These are phyloP conservation scores for Melanotaenia maccullochi DNA, from an alignment of 2,797 vertebrate species.

Conservation along the genomic window DNA sequence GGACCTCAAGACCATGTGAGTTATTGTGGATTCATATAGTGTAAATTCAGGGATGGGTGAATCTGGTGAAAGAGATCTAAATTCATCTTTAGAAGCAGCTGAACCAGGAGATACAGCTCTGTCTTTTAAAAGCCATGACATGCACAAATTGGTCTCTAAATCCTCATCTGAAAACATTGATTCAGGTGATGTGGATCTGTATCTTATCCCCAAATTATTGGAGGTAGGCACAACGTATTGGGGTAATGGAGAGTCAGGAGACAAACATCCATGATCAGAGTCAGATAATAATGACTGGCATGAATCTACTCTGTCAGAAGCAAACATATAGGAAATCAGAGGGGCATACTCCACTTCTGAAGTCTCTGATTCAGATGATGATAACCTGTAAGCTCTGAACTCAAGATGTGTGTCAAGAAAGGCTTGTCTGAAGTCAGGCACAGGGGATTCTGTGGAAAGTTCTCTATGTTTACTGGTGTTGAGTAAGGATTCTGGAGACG, in stretches of 20 bases:
- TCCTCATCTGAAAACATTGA: conserved; percentile 44
- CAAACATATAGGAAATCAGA: conserved; percentile 33
- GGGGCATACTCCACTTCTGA: conserved; percentile 44
- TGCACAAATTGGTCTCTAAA: conserved; percentile 47
- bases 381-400: conserved; percentile 41
- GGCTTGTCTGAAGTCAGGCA: conserved; percentile 49
- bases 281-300: conserved; percentile 35
- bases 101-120: conserved; percentile 60
- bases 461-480: conserved; percentile 19
- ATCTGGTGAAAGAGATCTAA: conserved; percentile 51
- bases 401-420: conserved; percentile 5
- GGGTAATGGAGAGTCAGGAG: conserved; percentile 56
- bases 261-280: conserved; percentile 27
- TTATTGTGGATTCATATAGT: conserved; percentile 9
- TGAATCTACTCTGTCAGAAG: conserved; percentile 40
- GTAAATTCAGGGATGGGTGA: conserved; percentile 56
- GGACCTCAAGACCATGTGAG: conserved; percentile 29
- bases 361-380: conserved; percentile 58
- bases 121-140: conserved; percentile 44
- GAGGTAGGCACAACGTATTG: conserved; percentile 6
- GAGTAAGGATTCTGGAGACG: conserved; percentile 40
- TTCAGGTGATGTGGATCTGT: conserved; percentile 43
- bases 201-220: not conserved
- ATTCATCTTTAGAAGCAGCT: conserved; percentile 17
- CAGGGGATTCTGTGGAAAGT: conserved; percentile 60